Conservation (phyloP, 2,797 vertebrate genomes). For the Muraenolepis orangiensis region DNA sequence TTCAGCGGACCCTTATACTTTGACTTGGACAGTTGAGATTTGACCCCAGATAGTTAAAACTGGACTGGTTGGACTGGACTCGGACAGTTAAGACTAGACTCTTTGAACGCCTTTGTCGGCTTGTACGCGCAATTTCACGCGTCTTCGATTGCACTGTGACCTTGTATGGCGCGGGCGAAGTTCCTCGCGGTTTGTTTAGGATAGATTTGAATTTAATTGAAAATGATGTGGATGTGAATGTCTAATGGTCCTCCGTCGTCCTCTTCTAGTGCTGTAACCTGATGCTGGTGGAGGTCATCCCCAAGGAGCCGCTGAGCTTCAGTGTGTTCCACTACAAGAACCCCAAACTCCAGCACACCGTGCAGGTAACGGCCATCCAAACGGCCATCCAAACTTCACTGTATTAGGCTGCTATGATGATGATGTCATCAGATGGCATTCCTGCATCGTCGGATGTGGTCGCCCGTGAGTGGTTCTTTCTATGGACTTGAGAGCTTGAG, state of each 20-base stretch:
- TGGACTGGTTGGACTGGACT: background rate
- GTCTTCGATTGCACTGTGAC: background rate
- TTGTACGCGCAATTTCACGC: background rate
- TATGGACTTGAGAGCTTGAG: background rate
- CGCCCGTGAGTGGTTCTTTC: background rate
- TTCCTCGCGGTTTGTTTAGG: background rate
- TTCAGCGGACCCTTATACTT: background rate
- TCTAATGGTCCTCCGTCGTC: slow-evolving; percentile 12
- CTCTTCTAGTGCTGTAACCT: slow-evolving; percentile 89
- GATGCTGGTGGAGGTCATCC: slow-evolving; percentile 97
- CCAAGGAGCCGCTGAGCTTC: slow-evolving; percentile 95
- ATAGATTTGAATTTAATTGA: background rate
- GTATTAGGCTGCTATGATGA: background rate
- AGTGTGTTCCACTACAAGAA: slow-evolving; percentile 99
- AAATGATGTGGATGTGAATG: background rate
- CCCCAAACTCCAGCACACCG: slow-evolving; percentile 96
- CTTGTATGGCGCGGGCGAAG: background rate
- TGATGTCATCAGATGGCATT: background rate
- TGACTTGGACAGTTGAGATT: background rate
- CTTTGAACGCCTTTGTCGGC: background rate
- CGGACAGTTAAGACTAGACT: background rate
- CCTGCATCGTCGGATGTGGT: background rate
- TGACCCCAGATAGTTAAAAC: background rate
- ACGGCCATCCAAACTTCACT: background rate
- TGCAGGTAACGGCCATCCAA: slow-evolving; percentile 84